Conservation (phyloP, 2,888 invertebrate genomes). For the Cistogaster globosa region DNA sequence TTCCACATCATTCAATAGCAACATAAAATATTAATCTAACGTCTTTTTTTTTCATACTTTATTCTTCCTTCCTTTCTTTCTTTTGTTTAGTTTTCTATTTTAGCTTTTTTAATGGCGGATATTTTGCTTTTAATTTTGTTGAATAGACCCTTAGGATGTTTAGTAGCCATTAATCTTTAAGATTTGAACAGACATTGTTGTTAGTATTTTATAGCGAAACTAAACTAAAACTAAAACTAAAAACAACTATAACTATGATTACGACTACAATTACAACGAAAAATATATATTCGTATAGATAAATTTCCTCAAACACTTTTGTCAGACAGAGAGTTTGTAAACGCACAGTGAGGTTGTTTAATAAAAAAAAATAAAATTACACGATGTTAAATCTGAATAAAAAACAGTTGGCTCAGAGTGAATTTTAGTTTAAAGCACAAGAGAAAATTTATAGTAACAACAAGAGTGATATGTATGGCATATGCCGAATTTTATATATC, state of each 20-base stretch:
- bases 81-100: constrained; percentile 32
- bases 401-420: no score
- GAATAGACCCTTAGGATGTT: constrained; percentile 68
- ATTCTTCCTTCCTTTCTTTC: constrained; percentile 27
- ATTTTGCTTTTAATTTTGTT: constrained; percentile 44
- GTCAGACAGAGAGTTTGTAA: background rate
- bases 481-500: no score
- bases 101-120: constrained; percentile 20
- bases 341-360: constrained; percentile 1
- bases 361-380: no score
- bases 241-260: constrained; percentile 51
- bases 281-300: constrained; percentile 18
- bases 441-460: no score
- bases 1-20: constrained; percentile 63
- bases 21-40: constrained; percentile 66
- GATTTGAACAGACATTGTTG: constrained; percentile 59
- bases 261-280: constrained; percentile 26
- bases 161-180: constrained; percentile 70
- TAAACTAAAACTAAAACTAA: constrained; percentile 31
- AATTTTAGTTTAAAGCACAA: no score
- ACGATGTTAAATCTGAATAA: no score
- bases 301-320: constrained; percentile 1
- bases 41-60: constrained; percentile 38
- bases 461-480: no score
- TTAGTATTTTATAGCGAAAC: constrained; percentile 49